Percentiles rank a stretch among this genome's conserved stretches.
phyloP scores from a whole-genome alignment of 2,888 invertebrate genomes.

The Diplazon laetatorius region DNA sequence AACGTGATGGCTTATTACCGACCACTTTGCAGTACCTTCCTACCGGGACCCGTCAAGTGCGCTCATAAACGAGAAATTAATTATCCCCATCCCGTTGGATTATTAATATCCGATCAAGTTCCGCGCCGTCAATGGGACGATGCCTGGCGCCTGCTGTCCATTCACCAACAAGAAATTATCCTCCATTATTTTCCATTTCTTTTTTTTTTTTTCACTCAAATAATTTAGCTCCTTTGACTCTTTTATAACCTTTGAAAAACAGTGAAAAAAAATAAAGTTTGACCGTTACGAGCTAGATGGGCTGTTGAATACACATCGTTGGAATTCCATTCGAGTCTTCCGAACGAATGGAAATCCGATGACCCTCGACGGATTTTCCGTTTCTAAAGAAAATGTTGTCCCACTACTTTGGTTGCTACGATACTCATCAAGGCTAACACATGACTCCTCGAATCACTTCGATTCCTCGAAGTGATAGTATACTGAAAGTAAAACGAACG shows the following conservation, averaged over 20 bases:
- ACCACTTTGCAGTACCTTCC: conserved; percentile 50
- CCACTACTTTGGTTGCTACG: conserved; percentile 32
- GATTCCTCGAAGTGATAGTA: conserved; percentile 43
- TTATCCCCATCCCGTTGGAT: conserved; percentile 41
- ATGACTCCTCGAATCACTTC: conserved; percentile 41
- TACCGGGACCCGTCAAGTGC: conserved; percentile 19
- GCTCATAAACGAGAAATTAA: conserved; percentile 58
- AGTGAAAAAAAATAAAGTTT: not conserved
- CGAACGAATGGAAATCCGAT: conserved; percentile 42
- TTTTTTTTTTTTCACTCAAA: not conserved
- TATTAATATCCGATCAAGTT: conserved; percentile 57
- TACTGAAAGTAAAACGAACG: too few relatives aligned
- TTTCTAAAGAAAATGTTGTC: conserved; percentile 50
- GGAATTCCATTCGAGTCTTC: conserved; percentile 35
- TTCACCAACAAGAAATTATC: not conserved
- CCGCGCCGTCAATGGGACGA: not conserved
- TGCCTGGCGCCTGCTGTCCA: not conserved
- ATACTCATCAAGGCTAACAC: not conserved
- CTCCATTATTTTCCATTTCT: not conserved
- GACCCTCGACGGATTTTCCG: conserved; percentile 20
- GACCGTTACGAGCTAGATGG: not conserved
- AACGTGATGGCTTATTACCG: conserved; percentile 54
- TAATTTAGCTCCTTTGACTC: not conserved
- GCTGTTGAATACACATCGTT: not conserved
- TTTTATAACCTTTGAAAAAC: not conserved